Base-by-base conservation (phyloP, 2,113 vertebrate genomes). In the Anguilla rostrata region DNA sequence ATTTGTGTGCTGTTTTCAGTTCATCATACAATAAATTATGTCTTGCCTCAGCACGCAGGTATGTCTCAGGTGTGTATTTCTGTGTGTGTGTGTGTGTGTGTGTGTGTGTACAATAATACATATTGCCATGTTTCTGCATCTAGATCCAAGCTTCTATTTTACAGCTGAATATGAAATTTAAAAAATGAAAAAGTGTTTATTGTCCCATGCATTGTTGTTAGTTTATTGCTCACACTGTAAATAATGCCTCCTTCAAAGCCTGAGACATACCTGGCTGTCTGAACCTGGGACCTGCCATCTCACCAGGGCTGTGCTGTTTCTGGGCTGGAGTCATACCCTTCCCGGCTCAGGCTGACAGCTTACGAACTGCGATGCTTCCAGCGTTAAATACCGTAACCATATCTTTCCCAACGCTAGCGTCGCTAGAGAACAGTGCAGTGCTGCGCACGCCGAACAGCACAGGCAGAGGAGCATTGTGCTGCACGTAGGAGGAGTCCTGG, bases 191-290 rank as follows among this genome's bases (percentile, higher is more conserved):
- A 66, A 26, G 60, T 66, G 18, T 66, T 66, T 66, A 66, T 66
- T 20, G 60, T 66, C 7, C 49, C 49, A 53, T 14, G 49, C 12
- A 53, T 53, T 53, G 49, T 53, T 53, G 7, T 53, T 53, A 53
- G 60, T 66, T 66, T 26, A 66, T 66, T 66, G 22, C 3, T 66
- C 18, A 66, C 22, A 66, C 60, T 79, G 20, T 26, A 39, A 79
- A 29, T 75, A 75, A 29, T 75, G 2, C 16, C 34, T 40, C 75
- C 60, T 29, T 39, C 7, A 46, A 29, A 39, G 29, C 29, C 12
- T 40, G 46, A 81, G 26, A 71, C 85, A 81, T 78, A 86, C 85
- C 85, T 7, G 79, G 39, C 11, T 80, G 84, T 82, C 49, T 86
- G 49, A 39, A 66, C 56, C n/a, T 86, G 2, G 78, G 85, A 34